Evolutionary conservation across 1,140 invertebrate species (phyloP), one percentile per base, ranked within the genome.

Genomic region (Scaptomyza graminum): DNA sequence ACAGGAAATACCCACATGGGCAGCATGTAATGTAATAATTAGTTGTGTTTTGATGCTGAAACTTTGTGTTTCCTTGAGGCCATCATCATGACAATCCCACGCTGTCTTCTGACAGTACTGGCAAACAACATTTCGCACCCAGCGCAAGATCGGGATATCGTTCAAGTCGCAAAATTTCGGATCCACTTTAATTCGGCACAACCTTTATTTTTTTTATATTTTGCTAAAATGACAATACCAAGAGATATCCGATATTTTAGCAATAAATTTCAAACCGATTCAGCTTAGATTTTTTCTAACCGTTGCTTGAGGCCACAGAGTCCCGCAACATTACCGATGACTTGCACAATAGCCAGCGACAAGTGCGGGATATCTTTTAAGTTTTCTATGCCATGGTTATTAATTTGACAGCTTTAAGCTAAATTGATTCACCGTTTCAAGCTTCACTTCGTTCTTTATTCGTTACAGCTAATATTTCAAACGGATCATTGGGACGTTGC

Each of bases 261-360:
- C 6, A 7, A 31, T 31, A 31, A 31, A 22, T 22, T 22, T 22
- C 18, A 22, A 22, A 22, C 4, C 18, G 2, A 0, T 22, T 22
- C 18, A 6, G 28, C 28, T 5, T 28, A 5, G 28, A 5, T 28
- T 28, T 37, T 7, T 37, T 37, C 3, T 11, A 37, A 37, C 11
- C 11, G 22, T 64, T 55, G 60, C 13, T 12, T 46, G 34, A 13
- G 49, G 54, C 15, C 22, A 41, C 69, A 72, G 49, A 52, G 67
- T 67, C 31, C 34, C 5, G 62, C 63, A 72, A 72, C 69, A 72
- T 72, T 66, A 63, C 55, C 59, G 66, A 69, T 69, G 66, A 68
- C 59, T 63, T 62, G 66, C 66, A 68, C 66, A 18, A 69, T 69
- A 69, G 43, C 66, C 66, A 69, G 66, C 66, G 31, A 39, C 66